These are phyloP conservation scores for Apotomis turbidana DNA, from an alignment of 2,888 invertebrate species.

Conservation along the genomic window DNA sequence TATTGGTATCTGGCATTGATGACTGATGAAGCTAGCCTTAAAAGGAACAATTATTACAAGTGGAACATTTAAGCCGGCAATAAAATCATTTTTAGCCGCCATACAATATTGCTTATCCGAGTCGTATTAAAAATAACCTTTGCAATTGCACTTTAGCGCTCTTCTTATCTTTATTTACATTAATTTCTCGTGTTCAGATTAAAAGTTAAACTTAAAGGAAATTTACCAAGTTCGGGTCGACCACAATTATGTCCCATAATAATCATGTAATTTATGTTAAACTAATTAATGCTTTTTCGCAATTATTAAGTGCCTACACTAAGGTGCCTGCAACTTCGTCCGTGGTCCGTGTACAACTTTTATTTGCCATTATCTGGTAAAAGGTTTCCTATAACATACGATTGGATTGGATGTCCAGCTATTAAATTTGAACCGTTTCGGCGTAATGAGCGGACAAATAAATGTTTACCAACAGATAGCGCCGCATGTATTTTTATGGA, in stretches of 20 bases:
- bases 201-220: not conserved
- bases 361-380: too few species aligned
- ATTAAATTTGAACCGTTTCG: too few species aligned
- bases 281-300: not conserved
- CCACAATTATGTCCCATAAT: not conserved
- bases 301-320: not conserved
- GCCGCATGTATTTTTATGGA: too few species aligned
- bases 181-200: not conserved
- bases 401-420: too few species aligned
- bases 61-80: not conserved
- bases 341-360: too few species aligned
- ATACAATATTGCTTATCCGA: not conserved
- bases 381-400: too few species aligned
- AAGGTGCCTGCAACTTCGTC: too few species aligned
- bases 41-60: not conserved
- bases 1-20: not conserved
- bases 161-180: slow-evolving; percentile 9
- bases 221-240: not conserved
- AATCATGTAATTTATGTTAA: too few species aligned
- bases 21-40: not conserved
- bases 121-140: not conserved
- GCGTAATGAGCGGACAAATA: too few species aligned
- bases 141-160: slow-evolving; percentile 5
- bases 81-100: not conserved
- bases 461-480: too few species aligned